phyloP scores from a whole-genome alignment of 2,888 invertebrate species.

The Rutpela maculata region DNA sequence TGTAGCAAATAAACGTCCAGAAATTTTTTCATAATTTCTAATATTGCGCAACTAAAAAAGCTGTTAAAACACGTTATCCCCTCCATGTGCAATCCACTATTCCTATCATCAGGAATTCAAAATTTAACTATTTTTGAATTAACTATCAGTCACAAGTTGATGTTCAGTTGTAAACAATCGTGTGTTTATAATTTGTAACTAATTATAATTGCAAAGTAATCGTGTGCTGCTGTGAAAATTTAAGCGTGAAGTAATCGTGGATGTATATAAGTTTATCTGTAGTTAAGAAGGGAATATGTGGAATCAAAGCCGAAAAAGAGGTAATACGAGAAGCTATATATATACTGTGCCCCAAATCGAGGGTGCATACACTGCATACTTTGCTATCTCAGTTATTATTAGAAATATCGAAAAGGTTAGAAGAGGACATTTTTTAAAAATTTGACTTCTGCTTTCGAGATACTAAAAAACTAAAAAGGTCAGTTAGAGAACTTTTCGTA shows the following conservation, averaged over 20 bases:
- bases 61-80: neutral
- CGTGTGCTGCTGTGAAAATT: neutral
- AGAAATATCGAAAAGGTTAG: too few species aligned
- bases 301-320: neutral
- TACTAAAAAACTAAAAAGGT: too few species aligned
- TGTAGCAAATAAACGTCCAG: too few species aligned
- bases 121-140: neutral
- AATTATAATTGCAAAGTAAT: neutral
- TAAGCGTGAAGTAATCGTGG: neutral
- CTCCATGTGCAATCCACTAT: neutral
- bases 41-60: neutral
- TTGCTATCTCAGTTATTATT: too few species aligned
- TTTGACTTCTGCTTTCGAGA: too few species aligned
- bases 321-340: neutral
- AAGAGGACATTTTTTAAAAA: too few species aligned
- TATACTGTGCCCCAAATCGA: too few species aligned
- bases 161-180: neutral
- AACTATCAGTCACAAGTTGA: neutral
- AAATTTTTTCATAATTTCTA: neutral
- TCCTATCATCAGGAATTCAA: neutral
- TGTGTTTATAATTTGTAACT: neutral
- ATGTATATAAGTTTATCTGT: neutral
- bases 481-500: too few species aligned
- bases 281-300: neutral
- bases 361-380: too few species aligned